phyloP scores from a whole-genome alignment of 2,888 invertebrate genomes.

The Aplocera efformata region DNA sequence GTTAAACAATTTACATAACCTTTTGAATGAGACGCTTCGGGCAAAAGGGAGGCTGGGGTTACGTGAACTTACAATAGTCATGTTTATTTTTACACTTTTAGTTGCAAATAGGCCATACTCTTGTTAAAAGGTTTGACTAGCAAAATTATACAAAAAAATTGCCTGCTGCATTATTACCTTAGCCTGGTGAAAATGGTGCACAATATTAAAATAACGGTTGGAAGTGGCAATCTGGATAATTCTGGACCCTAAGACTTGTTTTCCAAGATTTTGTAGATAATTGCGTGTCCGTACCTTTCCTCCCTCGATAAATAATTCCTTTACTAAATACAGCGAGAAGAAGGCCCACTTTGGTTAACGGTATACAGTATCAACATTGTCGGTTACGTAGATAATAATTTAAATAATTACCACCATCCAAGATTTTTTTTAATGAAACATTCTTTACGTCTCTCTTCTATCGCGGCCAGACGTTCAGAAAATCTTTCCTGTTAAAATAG shows the following conservation, averaged over 20 bases:
- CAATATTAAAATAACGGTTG: constrained; percentile 17
- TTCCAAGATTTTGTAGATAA: no score
- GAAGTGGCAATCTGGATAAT: no score
- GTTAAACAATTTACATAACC: constrained; percentile 72
- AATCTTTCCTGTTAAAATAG: constrained; percentile 16
- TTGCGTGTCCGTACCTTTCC: constrained; percentile 2
- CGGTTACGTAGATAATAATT: constrained; percentile 21
- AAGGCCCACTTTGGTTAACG: constrained; percentile 19
- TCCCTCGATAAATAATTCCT: constrained; percentile 16
- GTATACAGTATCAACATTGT: constrained; percentile 17
- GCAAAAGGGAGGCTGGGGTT: constrained; percentile 13
- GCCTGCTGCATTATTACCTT: no score
- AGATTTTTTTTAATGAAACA: constrained; percentile 23
- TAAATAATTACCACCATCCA: constrained; percentile 20
- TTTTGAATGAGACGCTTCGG: constrained; percentile 35
- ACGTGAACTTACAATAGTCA: constrained; percentile 26
- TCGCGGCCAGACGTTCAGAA: constrained; percentile 5
- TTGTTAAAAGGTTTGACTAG: constrained; percentile 29
- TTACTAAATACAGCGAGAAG: constrained; percentile 14
- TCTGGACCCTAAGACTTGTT: no score
- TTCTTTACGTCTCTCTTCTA: constrained; percentile 14
- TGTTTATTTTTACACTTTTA: constrained; percentile 32
- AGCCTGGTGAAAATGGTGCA: constrained; percentile 24
- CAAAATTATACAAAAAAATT: constrained; percentile 25
- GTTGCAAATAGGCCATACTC: constrained; percentile 24